These are phyloP conservation scores for Plestiodon gilberti DNA, from an alignment of 2,113 vertebrate genomes.

Conservation along the genomic window DNA sequence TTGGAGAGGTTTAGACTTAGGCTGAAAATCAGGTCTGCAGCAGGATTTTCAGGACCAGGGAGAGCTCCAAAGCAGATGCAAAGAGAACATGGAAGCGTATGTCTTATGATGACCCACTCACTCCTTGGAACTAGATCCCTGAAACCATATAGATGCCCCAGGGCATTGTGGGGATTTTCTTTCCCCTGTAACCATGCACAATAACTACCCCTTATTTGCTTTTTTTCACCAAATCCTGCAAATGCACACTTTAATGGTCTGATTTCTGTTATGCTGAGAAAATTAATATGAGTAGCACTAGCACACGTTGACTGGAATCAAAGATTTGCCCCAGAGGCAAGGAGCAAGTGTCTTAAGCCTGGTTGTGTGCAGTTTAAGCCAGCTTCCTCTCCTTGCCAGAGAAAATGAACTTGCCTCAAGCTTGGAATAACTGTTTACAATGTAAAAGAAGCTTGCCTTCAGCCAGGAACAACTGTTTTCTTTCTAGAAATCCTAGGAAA, in stretches of 20 bases:
- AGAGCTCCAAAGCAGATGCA: not conserved
- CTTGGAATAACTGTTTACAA: not conserved
- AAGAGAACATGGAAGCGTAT: no score
- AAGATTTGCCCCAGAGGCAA: not conserved
- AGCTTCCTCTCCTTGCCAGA: not conserved
- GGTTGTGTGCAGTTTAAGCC: not conserved
- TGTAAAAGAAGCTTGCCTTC: not conserved
- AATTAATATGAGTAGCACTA: not conserved
- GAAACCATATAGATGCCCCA: not conserved
- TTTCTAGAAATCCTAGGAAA: not conserved
- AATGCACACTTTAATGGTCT: not conserved
- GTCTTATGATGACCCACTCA: no score
- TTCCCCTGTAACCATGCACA: constrained; percentile 41
- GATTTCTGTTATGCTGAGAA: not conserved
- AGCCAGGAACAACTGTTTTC: not conserved
- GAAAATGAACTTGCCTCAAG: not conserved
- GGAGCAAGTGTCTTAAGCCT: not conserved
- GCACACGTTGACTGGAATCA: not conserved
- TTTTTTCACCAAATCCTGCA: not conserved
- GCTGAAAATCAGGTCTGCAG: not conserved
- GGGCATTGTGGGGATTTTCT: constrained; percentile 36
- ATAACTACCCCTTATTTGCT: not conserved
- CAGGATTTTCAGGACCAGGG: not conserved
- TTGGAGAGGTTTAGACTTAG: not conserved
- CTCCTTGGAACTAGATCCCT: not conserved